Evolutionary conservation across 2,888 invertebrate species (phyloP).

Genomic region (Therioaphis trifolii): DNA sequence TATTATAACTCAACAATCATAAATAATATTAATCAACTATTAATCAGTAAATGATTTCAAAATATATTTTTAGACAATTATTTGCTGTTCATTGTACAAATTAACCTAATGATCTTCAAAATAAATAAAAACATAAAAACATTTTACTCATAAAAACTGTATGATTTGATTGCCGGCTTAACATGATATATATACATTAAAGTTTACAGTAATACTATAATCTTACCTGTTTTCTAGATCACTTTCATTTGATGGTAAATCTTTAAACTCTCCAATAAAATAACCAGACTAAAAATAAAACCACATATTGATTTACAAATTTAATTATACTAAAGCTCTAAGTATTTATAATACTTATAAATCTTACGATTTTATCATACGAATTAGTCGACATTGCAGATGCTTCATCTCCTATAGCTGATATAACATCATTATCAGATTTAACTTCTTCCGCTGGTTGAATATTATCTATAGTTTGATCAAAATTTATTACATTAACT

Average conservation of each 20-base stretch:
- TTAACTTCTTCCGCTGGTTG: slow-evolving; percentile 69
- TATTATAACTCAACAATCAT: no score
- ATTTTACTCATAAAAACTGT: no score
- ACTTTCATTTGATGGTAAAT: slow-evolving; percentile 54
- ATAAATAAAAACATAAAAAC: no score
- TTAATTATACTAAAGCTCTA: neutral
- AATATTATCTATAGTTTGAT: slow-evolving; percentile 57
- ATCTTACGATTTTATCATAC: slow-evolving; percentile 39
- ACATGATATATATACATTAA: no score
- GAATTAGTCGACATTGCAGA: slow-evolving; percentile 5
- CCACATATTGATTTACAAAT: neutral
- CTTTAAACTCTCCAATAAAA: slow-evolving; percentile 58
- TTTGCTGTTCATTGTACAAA: no score
- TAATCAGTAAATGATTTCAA: no score
- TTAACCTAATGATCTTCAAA: no score
- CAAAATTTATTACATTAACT: slow-evolving; percentile 68
- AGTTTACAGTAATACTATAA: no score
- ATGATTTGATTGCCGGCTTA: no score
- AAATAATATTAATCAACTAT: no score
- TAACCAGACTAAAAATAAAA: slow-evolving; percentile 50
- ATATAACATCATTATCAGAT: slow-evolving; percentile 71
- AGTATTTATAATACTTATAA: neutral
- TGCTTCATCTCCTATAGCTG: slow-evolving; percentile 22
- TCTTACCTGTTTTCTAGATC: slow-evolving; percentile 55
- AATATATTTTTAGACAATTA: no score